Evolutionary conservation across 1,140 invertebrate species (phyloP).

Genomic region (Heliothis subflexa): DNA sequence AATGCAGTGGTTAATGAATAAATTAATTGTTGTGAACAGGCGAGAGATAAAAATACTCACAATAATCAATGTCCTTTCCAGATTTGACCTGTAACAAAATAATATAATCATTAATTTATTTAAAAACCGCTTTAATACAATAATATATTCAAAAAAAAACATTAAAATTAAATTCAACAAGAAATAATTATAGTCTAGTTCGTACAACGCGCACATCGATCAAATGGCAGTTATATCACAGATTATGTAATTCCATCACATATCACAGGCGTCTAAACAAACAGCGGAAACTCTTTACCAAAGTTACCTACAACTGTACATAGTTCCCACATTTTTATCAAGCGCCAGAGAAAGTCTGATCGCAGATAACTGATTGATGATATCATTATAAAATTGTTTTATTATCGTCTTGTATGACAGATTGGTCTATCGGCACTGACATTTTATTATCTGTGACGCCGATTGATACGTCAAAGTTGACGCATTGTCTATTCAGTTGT

Average conservation of each 20-base stretch:
- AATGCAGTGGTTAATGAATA: no score
- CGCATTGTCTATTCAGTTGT: neutral
- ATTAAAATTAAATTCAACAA: neutral
- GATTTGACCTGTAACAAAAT: slow-evolving; percentile 17
- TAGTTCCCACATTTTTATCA: slow-evolving; percentile 26
- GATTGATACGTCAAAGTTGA: slow-evolving; percentile 1
- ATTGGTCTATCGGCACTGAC: neutral
- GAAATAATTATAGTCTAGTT: neutral
- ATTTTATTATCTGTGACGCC: slow-evolving; percentile 13
- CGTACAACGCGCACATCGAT: neutral
- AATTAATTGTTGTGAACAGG: no score
- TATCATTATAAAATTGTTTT: slow-evolving; percentile 29
- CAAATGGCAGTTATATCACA: slow-evolving; percentile 12
- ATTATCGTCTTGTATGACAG: slow-evolving; percentile 32
- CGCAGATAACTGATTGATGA: slow-evolving; percentile 30
- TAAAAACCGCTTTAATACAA: neutral
- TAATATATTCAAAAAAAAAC: no score
- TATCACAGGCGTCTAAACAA: slow-evolving; percentile 1
- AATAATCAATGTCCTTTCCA: slow-evolving; percentile 12
- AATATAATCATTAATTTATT: neutral
- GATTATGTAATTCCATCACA: neutral
- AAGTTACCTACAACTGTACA: neutral
- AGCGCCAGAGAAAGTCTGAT: slow-evolving; percentile 22
- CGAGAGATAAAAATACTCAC: slow-evolving; percentile 1
- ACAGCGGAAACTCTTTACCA: slow-evolving; percentile 6